Evolutionary conservation across 2,797 vertebrate species (phyloP).

Genomic region (Podargus strigoides): DNA sequence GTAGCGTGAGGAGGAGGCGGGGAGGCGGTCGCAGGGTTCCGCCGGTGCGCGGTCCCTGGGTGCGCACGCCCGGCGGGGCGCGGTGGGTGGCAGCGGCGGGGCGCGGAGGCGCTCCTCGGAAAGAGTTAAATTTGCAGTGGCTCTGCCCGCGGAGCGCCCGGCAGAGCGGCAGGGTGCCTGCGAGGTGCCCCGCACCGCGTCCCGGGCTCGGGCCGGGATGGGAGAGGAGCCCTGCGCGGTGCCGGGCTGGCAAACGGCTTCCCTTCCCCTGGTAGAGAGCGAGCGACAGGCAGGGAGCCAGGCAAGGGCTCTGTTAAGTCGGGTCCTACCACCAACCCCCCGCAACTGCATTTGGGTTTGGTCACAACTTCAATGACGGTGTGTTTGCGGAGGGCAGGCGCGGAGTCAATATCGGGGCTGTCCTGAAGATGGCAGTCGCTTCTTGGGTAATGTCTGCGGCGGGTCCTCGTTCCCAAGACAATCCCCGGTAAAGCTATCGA

Average conservation of each 20-base stretch:
- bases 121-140: slow-evolving; percentile 54
- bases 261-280: background rate
- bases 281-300: background rate
- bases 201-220: background rate
- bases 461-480: slow-evolving; percentile 31
- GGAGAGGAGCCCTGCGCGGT: background rate
- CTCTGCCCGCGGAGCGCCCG: background rate
- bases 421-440: slow-evolving; percentile 81
- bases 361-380: slow-evolving; percentile 34
- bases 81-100: too few relatives aligned
- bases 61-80: too few relatives aligned
- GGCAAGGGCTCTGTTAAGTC: background rate
- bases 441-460: slow-evolving; percentile 38
- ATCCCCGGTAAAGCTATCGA: background rate
- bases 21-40: background rate
- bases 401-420: background rate
- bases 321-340: background rate
- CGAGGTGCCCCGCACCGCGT: background rate
- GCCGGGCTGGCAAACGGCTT: background rate
- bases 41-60: too few relatives aligned
- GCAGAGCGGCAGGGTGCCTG: background rate
- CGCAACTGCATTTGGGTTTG: background rate
- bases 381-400: background rate
- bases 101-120: too few relatives aligned
- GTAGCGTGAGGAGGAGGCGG: background rate